Conservation (phyloP, 2,797 vertebrate species). For the Oreonectes daqikongensis region DNA sequence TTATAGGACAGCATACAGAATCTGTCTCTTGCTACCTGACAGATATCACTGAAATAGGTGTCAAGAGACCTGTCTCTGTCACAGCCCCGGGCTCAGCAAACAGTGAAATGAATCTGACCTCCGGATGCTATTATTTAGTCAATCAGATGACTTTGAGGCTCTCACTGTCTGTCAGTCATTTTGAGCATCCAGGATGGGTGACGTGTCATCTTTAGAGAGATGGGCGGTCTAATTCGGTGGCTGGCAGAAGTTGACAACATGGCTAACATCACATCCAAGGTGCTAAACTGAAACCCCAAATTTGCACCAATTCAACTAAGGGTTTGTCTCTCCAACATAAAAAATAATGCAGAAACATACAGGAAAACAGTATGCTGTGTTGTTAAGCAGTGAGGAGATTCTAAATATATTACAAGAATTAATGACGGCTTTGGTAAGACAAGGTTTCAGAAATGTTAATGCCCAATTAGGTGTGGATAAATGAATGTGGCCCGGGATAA, state of each 20-base stretch:
- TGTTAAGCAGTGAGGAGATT: background rate
- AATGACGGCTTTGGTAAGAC: background rate
- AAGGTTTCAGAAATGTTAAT: background rate
- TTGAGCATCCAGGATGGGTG: background rate
- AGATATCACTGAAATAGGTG: constrained; percentile 1
- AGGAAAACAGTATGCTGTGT: background rate
- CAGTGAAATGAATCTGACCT: background rate
- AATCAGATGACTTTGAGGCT: background rate
- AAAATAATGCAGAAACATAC: background rate
- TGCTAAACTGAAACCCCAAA: background rate
- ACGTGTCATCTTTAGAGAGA: background rate
- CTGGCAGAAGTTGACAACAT: background rate
- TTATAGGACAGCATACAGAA: background rate
- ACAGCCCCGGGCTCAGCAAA: background rate
- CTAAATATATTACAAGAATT: background rate
- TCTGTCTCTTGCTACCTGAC: background rate
- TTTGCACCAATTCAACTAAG: background rate
- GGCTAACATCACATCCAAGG: background rate
- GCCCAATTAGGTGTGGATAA: background rate
- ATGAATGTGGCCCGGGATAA: background rate
- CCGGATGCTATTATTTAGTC: background rate
- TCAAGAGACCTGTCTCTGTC: background rate
- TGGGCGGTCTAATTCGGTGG: background rate
- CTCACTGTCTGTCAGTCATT: background rate
- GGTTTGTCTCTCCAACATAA: background rate